Evolutionary conservation across 1,140 invertebrate species (phyloP), one percentile per base, ranked within the genome.

Genomic region (Dryas iulia): DNA sequence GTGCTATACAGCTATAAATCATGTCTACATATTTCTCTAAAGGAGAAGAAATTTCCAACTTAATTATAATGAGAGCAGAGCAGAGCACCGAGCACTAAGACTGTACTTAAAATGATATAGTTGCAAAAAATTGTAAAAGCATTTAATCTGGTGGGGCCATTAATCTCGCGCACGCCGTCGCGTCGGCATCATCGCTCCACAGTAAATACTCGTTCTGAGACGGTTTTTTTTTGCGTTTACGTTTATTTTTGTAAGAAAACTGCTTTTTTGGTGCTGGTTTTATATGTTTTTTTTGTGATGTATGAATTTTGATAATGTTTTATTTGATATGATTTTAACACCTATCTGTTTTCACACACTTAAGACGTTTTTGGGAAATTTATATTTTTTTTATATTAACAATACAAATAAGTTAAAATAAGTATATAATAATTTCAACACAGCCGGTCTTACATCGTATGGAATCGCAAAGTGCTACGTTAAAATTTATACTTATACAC

Each of bases 61-160:
- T 69, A 58, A 69, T 62, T 62, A 57, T 59, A 62, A 69, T 59
- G 63, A 47, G 39, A 47, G 18, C 39, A 58, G 52, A 63, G 60
- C 54, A 69, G 35, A 59, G 64, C 23, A 30, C 24, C 23, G 33
- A 28, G 26, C 24, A 11, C 28, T 65, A 54, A 69, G 67, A 63
- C 67, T 52, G 60, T 59, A 39, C 59, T 69, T 57, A 56, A 35
- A 69, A 63, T 69, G 60, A 69, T 69, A 59, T 69, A 59, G 60
- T 54, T 69, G 60, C 67, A 69, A 69, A 69, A 68, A 69, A 69
- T 47, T 69, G 54, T 58, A 54, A 63, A 67, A 69, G 67, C 60
- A 26, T 63, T 69, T 69, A 69, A 69, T 69, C 67, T 69, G 67
- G 30, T 54, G 3, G 28, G 14, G 59, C 25, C 28, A 69, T 69